Evolutionary conservation across 2,888 invertebrate genomes (phyloP).

Genomic region (Eumacrocentrus americanus): DNA sequence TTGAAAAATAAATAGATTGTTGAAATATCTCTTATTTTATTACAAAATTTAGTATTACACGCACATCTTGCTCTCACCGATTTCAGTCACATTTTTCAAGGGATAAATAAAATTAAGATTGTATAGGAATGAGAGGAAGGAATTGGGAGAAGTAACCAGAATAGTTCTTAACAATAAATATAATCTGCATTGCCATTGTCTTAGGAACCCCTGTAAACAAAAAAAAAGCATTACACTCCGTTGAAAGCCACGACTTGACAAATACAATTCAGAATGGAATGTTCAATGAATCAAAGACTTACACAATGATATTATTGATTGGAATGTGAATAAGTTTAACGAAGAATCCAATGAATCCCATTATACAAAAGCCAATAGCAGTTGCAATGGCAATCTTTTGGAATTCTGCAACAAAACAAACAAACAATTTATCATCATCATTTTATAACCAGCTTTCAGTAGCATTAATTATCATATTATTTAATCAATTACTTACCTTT

Average conservation of each 20-base stretch:
- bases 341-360: constrained; percentile 99
- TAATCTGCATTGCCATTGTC: constrained; percentile 29
- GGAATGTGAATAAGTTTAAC: constrained; percentile 99
- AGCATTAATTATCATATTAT: constrained; percentile 2
- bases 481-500: constrained; percentile 72
- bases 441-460: background rate
- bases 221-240: no score
- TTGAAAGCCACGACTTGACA: no score
- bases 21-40: constrained; percentile 39
- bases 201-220: constrained; percentile 55
- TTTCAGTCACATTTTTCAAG: constrained; percentile 44
- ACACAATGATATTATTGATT: constrained; percentile 95
- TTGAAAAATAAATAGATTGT: constrained; percentile 10
- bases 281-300: constrained; percentile 63
- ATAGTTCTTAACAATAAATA: constrained; percentile 43
- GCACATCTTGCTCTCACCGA: constrained; percentile 38
- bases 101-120: constrained; percentile 48
- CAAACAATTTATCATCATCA: constrained; percentile 25
- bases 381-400: constrained; percentile 99
- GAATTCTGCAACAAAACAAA: constrained; percentile 77
- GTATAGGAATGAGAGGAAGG: constrained; percentile 18
- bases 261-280: background rate
- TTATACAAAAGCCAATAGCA: constrained; percentile 99
- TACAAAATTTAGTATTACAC: constrained; percentile 46
- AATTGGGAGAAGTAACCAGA: constrained; percentile 41